Evolutionary conservation across 2,888 invertebrate species (phyloP).

Genomic region (Apoda limacodes): DNA sequence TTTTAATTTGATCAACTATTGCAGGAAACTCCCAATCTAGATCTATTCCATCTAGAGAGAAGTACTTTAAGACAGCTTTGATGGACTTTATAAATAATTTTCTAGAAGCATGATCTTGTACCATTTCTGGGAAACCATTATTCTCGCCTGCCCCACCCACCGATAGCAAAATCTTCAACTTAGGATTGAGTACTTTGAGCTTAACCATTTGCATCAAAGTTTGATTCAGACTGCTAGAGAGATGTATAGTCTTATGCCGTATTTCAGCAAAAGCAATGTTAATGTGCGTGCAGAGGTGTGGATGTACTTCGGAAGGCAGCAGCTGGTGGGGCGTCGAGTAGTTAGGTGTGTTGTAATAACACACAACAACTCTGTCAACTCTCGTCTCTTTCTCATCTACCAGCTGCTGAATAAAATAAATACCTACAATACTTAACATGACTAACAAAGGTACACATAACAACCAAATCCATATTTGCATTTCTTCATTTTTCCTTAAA

Average conservation of each 20-base stretch:
- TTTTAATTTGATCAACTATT: conserved; percentile 30
- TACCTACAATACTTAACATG: no score
- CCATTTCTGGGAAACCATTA: conserved; percentile 78
- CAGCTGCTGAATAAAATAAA: no score
- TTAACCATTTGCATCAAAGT: conserved; percentile 49
- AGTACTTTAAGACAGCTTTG: conserved; percentile 59
- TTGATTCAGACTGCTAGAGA: conserved; percentile 50
- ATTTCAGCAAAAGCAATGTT: conserved; percentile 81
- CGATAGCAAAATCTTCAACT: conserved; percentile 82
- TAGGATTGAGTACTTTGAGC: conserved; percentile 71
- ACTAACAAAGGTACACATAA: no score
- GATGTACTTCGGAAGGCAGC: conserved; percentile 71
- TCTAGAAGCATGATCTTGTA: conserved; percentile 75
- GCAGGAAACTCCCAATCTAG: conserved; percentile 92
- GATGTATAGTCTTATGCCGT: conserved; percentile 67
- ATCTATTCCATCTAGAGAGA: conserved; percentile 77
- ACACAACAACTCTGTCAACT: conserved; percentile 54
- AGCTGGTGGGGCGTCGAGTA: conserved; percentile 36
- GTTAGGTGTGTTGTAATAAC: conserved; percentile 76
- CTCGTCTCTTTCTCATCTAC: no score
- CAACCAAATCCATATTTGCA: no score
- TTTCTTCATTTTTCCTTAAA: no score
- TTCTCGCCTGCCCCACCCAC: conserved; percentile 74
- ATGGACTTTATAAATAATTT: conserved; percentile 72
- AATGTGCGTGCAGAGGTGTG: conserved; percentile 84